phyloP scores from a whole-genome alignment of 2,113 vertebrate genomes.

The Corydoras maculifer region DNA sequence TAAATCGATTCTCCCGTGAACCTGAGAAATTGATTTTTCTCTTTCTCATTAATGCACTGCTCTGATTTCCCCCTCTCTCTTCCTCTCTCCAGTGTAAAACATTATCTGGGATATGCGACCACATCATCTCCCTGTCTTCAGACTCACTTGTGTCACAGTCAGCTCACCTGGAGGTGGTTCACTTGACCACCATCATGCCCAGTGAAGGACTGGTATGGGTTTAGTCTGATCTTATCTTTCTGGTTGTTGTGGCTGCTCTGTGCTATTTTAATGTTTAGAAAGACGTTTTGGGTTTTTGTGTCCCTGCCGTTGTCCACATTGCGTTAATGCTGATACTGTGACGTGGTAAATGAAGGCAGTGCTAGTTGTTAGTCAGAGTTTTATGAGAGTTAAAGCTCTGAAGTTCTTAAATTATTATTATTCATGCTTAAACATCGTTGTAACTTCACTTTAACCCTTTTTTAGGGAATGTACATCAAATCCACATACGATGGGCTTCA shows the following conservation, averaged over 20 bases:
- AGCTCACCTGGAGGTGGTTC: conserved; percentile 79
- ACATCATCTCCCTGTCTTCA: conserved; percentile 87
- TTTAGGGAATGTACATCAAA: conserved; percentile 69
- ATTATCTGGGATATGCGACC: conserved; percentile 87
- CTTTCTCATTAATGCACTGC: conserved; percentile 21
- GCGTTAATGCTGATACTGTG: no score
- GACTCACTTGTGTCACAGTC: conserved; percentile 82
- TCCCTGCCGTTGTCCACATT: no score
- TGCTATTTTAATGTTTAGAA: no score
- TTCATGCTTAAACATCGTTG: neutral
- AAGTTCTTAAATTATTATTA: no score
- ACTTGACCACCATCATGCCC: conserved; percentile 80
- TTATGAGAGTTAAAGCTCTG: neutral
- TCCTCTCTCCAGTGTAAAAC: conserved; percentile 77
- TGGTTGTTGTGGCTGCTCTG: neutral
- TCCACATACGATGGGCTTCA: conserved; percentile 67
- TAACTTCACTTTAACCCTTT: conserved; percentile 23
- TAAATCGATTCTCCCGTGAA: neutral
- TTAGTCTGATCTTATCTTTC: conserved; percentile 9
- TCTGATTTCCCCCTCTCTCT: conserved; percentile 4
- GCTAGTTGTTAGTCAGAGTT: no score
- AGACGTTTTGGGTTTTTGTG: no score
- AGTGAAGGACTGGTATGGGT: conserved; percentile 80
- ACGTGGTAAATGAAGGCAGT: no score
- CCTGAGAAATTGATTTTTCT: conserved; percentile 38